Conservation (phyloP, 1,140 invertebrate genomes). For the Drosophila punjabiensis region DNA sequence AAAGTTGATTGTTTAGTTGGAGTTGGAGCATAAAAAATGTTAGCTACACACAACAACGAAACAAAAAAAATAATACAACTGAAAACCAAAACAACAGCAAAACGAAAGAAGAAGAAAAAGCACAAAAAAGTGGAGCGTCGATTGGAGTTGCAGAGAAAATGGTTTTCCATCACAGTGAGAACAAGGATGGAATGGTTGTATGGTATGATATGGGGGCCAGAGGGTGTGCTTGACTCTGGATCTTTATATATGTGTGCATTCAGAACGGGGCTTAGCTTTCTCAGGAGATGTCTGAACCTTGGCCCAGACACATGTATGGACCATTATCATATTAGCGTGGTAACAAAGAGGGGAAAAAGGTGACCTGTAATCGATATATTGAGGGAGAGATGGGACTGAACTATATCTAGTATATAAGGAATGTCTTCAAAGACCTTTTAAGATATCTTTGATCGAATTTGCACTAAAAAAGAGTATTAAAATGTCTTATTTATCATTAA, state of each 20-base stretch:
- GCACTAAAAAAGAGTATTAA: too few species aligned
- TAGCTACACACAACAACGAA: constrained; percentile 59
- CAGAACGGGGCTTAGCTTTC: constrained; percentile 56
- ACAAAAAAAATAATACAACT: constrained; percentile 11
- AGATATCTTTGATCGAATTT: too few species aligned
- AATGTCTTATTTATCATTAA: too few species aligned
- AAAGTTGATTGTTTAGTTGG: constrained; percentile 84
- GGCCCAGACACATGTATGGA: constrained; percentile 21
- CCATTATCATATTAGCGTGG: constrained; percentile 49
- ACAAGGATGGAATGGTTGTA: constrained; percentile 25
- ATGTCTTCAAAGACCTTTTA: not conserved
- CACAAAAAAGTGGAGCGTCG: constrained; percentile 75
- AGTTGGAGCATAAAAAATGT: constrained; percentile 81
- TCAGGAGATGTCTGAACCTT: constrained; percentile 37
- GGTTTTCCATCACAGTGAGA: constrained; percentile 63
- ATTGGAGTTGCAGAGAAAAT: constrained; percentile 66
- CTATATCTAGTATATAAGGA: too few species aligned
- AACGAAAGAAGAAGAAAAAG: constrained; percentile 12
- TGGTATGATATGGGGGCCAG: constrained; percentile 12
- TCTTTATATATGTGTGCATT: constrained; percentile 22
- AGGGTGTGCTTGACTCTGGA: constrained; percentile 18
- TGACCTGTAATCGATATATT: constrained; percentile 18
- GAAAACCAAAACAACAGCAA: constrained; percentile 28
- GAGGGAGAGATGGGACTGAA: not conserved
- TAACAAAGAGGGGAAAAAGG: constrained; percentile 10